Conservation (phyloP, 2,797 vertebrate genomes). For the Anguilla pacifica region DNA sequence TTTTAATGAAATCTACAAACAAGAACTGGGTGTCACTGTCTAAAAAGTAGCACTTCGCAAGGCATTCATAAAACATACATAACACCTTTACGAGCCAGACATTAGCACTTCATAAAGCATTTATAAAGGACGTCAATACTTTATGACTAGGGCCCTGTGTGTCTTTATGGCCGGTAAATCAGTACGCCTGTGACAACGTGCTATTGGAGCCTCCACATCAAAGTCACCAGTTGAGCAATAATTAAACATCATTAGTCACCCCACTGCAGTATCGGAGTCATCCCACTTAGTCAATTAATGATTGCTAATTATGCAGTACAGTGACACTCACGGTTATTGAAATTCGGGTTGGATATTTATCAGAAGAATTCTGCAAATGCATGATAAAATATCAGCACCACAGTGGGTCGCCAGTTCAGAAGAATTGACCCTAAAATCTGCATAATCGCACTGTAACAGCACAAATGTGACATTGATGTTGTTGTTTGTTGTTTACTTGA, state of each 20-base stretch:
- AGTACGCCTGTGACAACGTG: neutral
- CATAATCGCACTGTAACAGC: neutral
- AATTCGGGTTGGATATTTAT: neutral
- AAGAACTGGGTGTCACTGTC: neutral
- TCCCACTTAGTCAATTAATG: neutral
- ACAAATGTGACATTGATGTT: neutral
- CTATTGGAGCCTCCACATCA: neutral
- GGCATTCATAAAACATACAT: neutral
- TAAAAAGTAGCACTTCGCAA: neutral
- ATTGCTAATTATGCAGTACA: neutral
- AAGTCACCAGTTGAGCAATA: neutral
- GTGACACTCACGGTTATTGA: neutral
- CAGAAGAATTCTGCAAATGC: neutral
- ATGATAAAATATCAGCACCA: neutral
- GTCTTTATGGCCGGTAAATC: neutral
- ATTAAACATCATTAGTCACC: neutral
- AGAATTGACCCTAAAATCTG: neutral
- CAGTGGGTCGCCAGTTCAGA: neutral
- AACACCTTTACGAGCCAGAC: constrained; percentile 4
- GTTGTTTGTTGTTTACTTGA: neutral
- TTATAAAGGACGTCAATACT: neutral
- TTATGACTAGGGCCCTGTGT: neutral
- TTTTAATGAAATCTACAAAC: neutral
- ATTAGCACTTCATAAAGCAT: neutral
- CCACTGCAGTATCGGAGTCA: neutral